Conservation (phyloP, 1,140 invertebrate genomes). For the Drosophila watanabei region DNA sequence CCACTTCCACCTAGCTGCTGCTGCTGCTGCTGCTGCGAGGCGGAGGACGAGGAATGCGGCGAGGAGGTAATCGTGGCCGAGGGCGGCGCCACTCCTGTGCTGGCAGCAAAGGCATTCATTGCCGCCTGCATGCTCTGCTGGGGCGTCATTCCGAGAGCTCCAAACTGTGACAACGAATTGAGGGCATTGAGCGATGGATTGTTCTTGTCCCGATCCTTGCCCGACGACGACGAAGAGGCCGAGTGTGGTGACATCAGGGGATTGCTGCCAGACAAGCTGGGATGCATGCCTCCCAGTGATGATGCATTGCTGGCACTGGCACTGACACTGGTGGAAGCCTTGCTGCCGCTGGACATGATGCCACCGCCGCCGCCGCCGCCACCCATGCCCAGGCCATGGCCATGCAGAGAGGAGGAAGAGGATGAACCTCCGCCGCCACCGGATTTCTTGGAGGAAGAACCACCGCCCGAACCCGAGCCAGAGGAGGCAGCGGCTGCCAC, state of each 20-base stretch:
- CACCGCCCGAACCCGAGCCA: constrained; percentile 53
- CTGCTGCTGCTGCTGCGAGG: constrained; percentile 56
- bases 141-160: constrained; percentile 80
- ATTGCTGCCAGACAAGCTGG: constrained; percentile 41
- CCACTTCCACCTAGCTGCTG: constrained; percentile 42
- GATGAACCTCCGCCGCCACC: constrained; percentile 43
- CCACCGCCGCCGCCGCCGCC: constrained; percentile 18
- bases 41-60: constrained; percentile 35
- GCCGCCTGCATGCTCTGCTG: constrained; percentile 85
- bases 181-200: constrained; percentile 84
- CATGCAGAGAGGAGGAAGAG: constrained; percentile 56
- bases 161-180: constrained; percentile 82
- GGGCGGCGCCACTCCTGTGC: constrained; percentile 50
- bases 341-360: constrained; percentile 66
- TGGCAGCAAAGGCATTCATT: constrained; percentile 84
- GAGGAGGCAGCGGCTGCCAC: constrained; percentile 78
- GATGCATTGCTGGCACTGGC: constrained; percentile 46
- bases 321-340: constrained; percentile 64
- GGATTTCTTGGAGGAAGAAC: constrained; percentile 82
- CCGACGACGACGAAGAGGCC: constrained; percentile 40
- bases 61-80: constrained; percentile 64
- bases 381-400: constrained; percentile 61
- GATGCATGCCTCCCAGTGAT: constrained; percentile 57
- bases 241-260: constrained; percentile 73
- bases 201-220: constrained; percentile 76